Percentiles rank a stretch among this genome's conserved stretches.
phyloP scores from a whole-genome alignment of 92 coral and sea anemone genomes.

The Nematostella vectensis region DNA sequence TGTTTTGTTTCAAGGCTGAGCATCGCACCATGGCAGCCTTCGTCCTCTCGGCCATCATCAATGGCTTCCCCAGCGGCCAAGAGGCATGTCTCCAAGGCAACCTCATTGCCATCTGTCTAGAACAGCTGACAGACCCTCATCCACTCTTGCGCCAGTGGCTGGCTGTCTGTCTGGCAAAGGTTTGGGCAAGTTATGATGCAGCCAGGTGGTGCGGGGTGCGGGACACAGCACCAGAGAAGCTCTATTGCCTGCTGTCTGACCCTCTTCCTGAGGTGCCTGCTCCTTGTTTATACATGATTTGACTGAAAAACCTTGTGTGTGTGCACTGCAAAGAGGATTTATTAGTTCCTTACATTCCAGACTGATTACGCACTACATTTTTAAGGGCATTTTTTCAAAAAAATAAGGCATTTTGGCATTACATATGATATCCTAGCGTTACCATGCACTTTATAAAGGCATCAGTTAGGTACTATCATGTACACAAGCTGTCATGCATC shows the following conservation, averaged over 20 bases:
- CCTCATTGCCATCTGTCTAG: constrained; percentile 90
- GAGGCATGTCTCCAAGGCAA: constrained; percentile 95
- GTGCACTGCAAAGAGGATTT: too few species aligned
- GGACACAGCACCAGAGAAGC: constrained; percentile 93
- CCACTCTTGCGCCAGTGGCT: constrained; percentile 92
- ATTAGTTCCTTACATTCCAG: too few species aligned
- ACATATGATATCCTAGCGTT: too few species aligned
- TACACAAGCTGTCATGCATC: too few species aligned
- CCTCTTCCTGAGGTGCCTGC: constrained; percentile 96
- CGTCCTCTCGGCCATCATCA: constrained; percentile 79
- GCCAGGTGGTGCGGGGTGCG: constrained; percentile 98
- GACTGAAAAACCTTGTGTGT: too few species aligned
- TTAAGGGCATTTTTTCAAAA: too few species aligned
- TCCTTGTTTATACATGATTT: too few species aligned
- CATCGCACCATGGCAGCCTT: constrained; percentile 99
- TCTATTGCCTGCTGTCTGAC: constrained; percentile 66
- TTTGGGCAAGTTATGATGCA: constrained; percentile 82
- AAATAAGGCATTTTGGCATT: too few species aligned
- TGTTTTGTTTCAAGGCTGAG: too few species aligned
- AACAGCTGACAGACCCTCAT: constrained; percentile 89
- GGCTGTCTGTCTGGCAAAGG: constrained; percentile 83
- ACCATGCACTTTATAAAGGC: too few species aligned
- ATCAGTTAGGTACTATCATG: too few species aligned
- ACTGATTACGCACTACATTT: too few species aligned
- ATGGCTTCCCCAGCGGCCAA: constrained; percentile 82